Percentiles rank a stretch among this genome's conserved stretches.
These are phyloP conservation scores for Pantherophis alleghaniensis DNA, from an alignment of 2,797 vertebrate species.

Conservation along the genomic window DNA sequence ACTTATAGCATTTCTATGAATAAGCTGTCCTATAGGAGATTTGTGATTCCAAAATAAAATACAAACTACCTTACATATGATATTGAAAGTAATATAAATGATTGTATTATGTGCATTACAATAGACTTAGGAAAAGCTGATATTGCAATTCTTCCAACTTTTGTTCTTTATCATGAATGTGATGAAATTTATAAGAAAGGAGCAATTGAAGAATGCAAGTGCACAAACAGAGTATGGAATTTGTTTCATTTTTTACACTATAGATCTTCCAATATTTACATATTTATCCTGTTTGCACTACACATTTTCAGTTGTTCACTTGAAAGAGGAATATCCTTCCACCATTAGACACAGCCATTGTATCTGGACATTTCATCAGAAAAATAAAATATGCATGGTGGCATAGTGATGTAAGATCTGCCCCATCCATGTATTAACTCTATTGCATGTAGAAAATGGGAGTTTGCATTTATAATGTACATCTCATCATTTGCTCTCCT, in stretches of 20 bases:
- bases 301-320: neutral
- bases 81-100: neutral
- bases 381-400: neutral
- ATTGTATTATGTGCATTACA: neutral
- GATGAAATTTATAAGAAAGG: neutral
- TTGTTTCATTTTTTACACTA: neutral
- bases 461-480: neutral
- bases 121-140: neutral
- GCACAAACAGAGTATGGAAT: neutral
- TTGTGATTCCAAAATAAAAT: neutral
- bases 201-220: neutral
- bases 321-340: neutral
- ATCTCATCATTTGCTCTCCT: neutral
- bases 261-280: neutral
- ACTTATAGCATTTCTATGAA: neutral
- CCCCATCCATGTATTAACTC: neutral
- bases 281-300: neutral
- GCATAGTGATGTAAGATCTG: neutral
- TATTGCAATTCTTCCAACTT: neutral
- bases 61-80: too few relatives aligned
- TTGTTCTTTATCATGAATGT: neutral
- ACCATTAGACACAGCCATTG: neutral
- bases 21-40: neutral
- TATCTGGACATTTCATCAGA: neutral
- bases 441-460: neutral